Evolutionary conservation across 2,888 invertebrate species (phyloP), one percentile per base, ranked within the genome.

Genomic region (Philhelius pedissequus): DNA sequence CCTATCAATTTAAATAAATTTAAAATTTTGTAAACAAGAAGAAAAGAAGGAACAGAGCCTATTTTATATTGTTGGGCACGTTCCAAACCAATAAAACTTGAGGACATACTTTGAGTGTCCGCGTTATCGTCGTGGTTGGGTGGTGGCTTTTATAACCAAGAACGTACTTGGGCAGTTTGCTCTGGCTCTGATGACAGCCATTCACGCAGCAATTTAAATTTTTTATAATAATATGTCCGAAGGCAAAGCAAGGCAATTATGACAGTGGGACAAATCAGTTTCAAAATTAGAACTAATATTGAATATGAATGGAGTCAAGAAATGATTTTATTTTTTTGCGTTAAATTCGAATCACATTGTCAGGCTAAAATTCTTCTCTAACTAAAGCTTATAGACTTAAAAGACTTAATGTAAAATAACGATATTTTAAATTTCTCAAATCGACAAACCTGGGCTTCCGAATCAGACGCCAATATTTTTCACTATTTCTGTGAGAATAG

Each of bases 71-170:
- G 56, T 35, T 56, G 56, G 56, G 56, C 56, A 56, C 56, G 56
- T 56, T 56, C 56, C 56, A 56, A 56, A 56, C 56, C 18, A 56
- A 56, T 56, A 56, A 30, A 56, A 56, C 56, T 56, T 32, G 56
- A 56, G 32, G 56, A 35, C 32, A 35, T 56, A 56, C 32, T 56
- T 56, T 35, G 13, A 18, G 7, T 35, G 56, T 11, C 32, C 6
- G 30, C 3, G n/a, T n/a, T 3, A 4, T 20, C 5, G 20, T 32
- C 4, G 20, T 32, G 5, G 11, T 20, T 32, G 54, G 30, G 18
- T 54, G 18, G 13, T 7, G 13, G 32, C 35, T 20, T 56, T 13
- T 4, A 30, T 18, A 18, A 56, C 35, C 56, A 56, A 56, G 56
- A 56, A n/a, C n/a, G 32, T 27, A 56, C 56, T 56, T 32, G 32